Percentiles rank a stretch among this genome's conserved stretches.
phyloP scores from a whole-genome alignment of 1,140 invertebrate species.

The Drosophila tristis region DNA sequence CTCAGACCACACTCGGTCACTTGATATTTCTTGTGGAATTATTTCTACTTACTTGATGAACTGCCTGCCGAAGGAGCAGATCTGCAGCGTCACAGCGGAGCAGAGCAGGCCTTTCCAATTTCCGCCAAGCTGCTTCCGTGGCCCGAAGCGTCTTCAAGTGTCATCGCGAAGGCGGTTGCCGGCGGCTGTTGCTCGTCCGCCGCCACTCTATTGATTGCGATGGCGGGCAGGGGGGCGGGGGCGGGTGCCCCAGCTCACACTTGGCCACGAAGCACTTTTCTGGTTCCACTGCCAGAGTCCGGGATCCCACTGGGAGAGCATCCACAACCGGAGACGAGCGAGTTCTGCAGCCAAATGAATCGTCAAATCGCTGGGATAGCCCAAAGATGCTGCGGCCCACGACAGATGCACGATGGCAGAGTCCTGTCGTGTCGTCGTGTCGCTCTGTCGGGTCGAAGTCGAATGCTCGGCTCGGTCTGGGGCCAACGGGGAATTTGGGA shows the following conservation, averaged over 20 bases:
- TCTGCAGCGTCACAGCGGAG: not conserved
- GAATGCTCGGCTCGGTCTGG: not conserved
- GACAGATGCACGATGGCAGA: constrained; percentile 22
- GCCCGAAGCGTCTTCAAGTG: constrained; percentile 59
- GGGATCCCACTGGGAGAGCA: constrained; percentile 5
- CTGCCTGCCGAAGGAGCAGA: not conserved
- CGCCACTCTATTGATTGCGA: constrained; percentile 34
- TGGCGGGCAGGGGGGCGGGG: no score
- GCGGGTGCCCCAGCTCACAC: not conserved
- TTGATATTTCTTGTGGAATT: constrained; percentile 28
- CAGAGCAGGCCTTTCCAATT: constrained; percentile 61
- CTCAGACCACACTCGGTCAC: constrained; percentile 9
- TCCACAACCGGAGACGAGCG: constrained; percentile 78
- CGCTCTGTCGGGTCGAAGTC: not conserved
- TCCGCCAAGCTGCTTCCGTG: constrained; percentile 62
- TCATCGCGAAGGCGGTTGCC: constrained; percentile 42
- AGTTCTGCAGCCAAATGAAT: constrained; percentile 83
- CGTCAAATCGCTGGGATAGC: constrained; percentile 1
- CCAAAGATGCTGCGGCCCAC: constrained; percentile 71
- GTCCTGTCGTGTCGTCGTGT: constrained; percentile 19
- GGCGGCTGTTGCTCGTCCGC: constrained; percentile 70
- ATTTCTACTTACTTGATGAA: constrained; percentile 52
- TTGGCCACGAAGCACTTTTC: no score
- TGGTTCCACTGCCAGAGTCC: no score
- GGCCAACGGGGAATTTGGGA: constrained; percentile 4